These are phyloP conservation scores for Meriones psammophilus DNA, from an alignment of 2,797 vertebrate genomes.

Conservation along the genomic window DNA sequence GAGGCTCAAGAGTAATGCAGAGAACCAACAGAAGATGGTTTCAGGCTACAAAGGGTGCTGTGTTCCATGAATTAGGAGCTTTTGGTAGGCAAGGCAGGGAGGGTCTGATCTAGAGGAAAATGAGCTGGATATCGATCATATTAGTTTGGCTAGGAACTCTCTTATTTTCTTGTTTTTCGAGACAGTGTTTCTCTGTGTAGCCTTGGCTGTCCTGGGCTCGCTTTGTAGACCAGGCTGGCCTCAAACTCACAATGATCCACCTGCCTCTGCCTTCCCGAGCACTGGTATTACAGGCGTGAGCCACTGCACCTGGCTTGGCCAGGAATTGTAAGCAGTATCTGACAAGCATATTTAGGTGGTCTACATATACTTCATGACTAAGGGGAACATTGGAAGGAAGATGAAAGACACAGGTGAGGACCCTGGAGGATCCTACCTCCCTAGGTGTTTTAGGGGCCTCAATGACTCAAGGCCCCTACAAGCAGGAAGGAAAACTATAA, in stretches of 20 bases:
- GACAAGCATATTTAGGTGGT: background rate
- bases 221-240: no score
- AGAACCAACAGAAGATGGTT: no score
- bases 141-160: background rate
- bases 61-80: background rate
- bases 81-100: no score
- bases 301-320: no score
- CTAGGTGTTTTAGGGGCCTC: background rate
- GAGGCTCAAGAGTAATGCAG: background rate
- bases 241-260: no score
- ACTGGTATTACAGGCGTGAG: no score
- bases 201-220: no score
- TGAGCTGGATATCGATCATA: background rate
- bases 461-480: background rate
- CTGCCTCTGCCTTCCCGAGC: no score
- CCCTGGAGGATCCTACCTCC: background rate
- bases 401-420: background rate
- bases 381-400: background rate
- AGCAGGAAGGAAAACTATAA: background rate
- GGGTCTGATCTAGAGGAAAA: background rate
- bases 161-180: no score
- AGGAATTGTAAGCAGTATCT: background rate
- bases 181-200: no score
- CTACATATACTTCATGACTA: background rate
- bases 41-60: accelerated